A percentile compares a stretch with the other conserved stretches of the same genome.
phyloP scores from a whole-genome alignment of 2,888 invertebrate species.

The Microplitis manilae region DNA sequence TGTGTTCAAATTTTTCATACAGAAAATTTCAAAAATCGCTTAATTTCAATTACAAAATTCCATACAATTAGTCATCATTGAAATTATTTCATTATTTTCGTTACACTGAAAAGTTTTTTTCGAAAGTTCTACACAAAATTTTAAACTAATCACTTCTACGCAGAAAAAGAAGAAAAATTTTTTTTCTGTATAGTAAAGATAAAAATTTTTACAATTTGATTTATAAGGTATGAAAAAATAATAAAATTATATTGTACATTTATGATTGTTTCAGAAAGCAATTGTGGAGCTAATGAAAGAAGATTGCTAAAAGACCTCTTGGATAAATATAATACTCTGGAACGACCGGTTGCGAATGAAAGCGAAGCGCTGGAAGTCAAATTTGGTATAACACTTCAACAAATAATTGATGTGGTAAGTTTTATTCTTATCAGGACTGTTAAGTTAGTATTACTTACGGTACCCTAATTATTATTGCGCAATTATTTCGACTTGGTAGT shows the following conservation, averaged over 20 bases:
- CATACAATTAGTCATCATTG: too few species aligned
- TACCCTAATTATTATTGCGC: conserved; percentile 7
- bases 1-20: too few species aligned
- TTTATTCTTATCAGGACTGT: conserved; percentile 50
- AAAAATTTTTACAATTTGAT: too few species aligned
- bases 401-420: conserved; percentile 96
- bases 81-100: too few species aligned
- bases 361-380: conserved; percentile 91
- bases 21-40: too few species aligned
- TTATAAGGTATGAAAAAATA: background rate
- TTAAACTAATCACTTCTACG: too few species aligned
- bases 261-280: conserved; percentile 79
- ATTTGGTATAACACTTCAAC: conserved; percentile 92
- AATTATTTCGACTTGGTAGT: background rate
- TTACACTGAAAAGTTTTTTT: too few species aligned
- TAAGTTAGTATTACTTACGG: background rate
- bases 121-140: too few species aligned
- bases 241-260: background rate
- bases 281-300: conserved; percentile 92
- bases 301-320: conserved; percentile 87
- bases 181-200: too few species aligned
- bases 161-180: too few species aligned
- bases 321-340: conserved; percentile 87
- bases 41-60: too few species aligned
- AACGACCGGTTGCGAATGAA: conserved; percentile 93